Base-by-base conservation (phyloP, 2,888 invertebrate species). In the Kuschelorhynchus macadamiae region DNA sequence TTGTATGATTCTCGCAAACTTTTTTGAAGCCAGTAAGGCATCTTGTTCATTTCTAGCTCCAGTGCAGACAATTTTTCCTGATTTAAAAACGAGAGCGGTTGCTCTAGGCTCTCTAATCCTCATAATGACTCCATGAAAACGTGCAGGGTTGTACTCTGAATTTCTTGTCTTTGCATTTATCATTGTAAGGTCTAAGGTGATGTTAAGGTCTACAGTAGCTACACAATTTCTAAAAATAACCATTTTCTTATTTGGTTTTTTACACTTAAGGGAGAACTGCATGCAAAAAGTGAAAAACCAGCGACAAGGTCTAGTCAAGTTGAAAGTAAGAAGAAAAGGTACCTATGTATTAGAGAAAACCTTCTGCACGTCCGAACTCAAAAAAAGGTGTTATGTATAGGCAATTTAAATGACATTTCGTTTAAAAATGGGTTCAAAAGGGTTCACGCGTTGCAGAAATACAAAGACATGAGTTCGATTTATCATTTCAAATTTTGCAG, bases 101-200 rank as follows among this genome's bases (percentile, higher is more conserved):
- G 91, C 90, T 74, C 92, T 86, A 0, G 94, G 94, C 71, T 91
- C 92, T 55, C 92, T 84, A 80, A 94, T 91, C 78, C 92, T 88
- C 93, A 94, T 94, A 0, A 94, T 89, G 12, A 94, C 89, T 9
- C 94, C 94, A 77, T 92, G 91, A 79, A 94, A 94, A 73, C 93
- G 86, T 4, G 90, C n/a, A 7, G 94, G 94, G 78, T 92, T 93
- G 76, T 93, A 94, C 82, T 94, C 94, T 0, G 94, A 92, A 82
- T 92, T 93, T 71, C 94, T 86, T 2, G 94, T 93, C 55, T 91
- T 88, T 69, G 90, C 90, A 79, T 93, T 93, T 62, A 94, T 92
- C 66, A 88, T 88, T 76, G 90, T 87, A 32, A 94, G 84, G 78
- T 92, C 89, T 62, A 94, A 82, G 78, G 90, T 88, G 79, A 91